These are phyloP conservation scores for Pseudomyrmex concolor DNA, from an alignment of 1,140 invertebrate species.

Conservation along the genomic window DNA sequence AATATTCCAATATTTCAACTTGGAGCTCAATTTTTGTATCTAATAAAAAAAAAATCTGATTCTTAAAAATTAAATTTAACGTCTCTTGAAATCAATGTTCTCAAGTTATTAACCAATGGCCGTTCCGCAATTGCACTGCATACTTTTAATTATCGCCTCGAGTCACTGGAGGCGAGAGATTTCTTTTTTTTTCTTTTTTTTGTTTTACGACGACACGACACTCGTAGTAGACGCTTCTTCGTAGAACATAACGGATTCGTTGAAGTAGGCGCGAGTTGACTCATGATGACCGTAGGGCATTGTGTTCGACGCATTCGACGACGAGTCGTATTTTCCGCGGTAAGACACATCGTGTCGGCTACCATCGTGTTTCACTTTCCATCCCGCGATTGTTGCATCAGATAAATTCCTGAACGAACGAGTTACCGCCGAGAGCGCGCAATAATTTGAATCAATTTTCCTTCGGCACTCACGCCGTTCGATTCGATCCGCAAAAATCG, in stretches of 20 bases:
- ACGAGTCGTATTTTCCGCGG: background rate
- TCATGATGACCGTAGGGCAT: constrained; percentile 10
- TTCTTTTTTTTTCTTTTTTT: background rate
- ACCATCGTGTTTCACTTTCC: constrained; percentile 38
- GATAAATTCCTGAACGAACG: constrained; percentile 28
- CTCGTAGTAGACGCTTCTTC: constrained; percentile 20
- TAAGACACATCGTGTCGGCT: background rate
- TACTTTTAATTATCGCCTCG: constrained; percentile 11
- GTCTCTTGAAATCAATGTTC: background rate
- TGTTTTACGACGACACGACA: background rate
- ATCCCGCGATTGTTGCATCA: constrained; percentile 24
- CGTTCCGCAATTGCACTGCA: background rate
- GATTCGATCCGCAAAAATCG: background rate
- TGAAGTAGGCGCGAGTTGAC: constrained; percentile 46
- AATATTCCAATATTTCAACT: no score
- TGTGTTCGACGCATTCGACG: background rate
- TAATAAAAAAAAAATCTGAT: no score
- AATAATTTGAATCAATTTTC: constrained; percentile 40
- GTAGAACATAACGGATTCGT: constrained; percentile 52
- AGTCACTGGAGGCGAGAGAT: background rate
- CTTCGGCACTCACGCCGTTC: background rate
- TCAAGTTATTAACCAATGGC: background rate
- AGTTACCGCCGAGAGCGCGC: background rate
- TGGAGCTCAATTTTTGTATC: no score
- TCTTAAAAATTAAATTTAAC: background rate